Percentiles rank a stretch among this genome's conserved stretches.
Conservation (phyloP, 2,113 vertebrate genomes). For the Nettapus auritus region DNA sequence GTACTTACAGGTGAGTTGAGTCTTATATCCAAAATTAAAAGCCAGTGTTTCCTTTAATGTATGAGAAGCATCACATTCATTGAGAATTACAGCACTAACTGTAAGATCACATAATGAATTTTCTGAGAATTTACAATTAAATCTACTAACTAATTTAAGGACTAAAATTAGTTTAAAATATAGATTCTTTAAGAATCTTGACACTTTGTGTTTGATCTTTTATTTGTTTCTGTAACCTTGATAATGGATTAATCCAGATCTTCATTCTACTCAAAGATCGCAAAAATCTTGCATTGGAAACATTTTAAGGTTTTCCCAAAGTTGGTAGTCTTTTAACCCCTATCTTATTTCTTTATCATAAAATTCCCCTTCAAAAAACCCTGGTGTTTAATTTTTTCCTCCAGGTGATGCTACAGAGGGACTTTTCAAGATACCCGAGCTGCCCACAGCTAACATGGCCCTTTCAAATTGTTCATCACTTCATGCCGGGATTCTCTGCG, state of each 20-base stretch:
- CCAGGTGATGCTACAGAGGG: not conserved
- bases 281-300: not conserved
- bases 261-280: not conserved
- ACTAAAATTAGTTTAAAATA: not conserved
- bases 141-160: not conserved
- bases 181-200: not conserved
- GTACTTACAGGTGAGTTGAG: not conserved
- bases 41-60: not conserved
- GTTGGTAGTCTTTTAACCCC: not conserved
- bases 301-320: not conserved
- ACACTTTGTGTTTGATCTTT: not conserved
- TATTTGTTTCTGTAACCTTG: not conserved
- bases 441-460: not conserved
- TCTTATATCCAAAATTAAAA: constrained; percentile 3
- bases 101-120: not conserved
- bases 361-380: accelerated
- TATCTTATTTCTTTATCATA: not conserved
- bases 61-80: accelerated
- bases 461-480: not conserved
- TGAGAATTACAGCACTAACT: not conserved
- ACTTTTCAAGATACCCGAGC: not conserved
- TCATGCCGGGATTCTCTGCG: not conserved
- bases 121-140: not conserved
- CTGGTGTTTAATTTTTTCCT: not conserved
- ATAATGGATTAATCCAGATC: not conserved